Evolutionary conservation across 2,888 invertebrate species (phyloP).

Genomic region (Quadriops clusia): DNA sequence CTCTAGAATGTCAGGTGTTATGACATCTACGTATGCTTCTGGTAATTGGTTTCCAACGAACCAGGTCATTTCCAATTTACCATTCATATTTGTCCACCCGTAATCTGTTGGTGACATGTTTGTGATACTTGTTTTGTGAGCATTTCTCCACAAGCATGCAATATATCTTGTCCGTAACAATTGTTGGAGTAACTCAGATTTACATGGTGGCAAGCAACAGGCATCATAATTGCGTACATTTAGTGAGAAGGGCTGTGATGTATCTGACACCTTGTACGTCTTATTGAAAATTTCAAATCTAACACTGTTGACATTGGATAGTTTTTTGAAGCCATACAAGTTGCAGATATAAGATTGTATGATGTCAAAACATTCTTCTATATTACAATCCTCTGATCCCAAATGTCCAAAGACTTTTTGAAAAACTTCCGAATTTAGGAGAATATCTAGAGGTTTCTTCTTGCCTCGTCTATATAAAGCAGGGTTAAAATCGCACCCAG

Average conservation of each 20-base stretch:
- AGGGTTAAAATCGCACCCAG: slow-evolving; percentile 18
- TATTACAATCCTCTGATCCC: slow-evolving; percentile 11
- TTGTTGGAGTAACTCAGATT: slow-evolving; percentile 22
- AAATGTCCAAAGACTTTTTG: slow-evolving; percentile 14
- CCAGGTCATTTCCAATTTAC: slow-evolving; percentile 13
- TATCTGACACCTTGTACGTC: slow-evolving; percentile 23
- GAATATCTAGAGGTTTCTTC: slow-evolving; percentile 12
- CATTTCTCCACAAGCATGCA: slow-evolving; percentile 22
- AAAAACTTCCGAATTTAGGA: slow-evolving; percentile 11
- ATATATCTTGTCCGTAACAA: slow-evolving; percentile 23
- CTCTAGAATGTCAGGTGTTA: slow-evolving; percentile 9
- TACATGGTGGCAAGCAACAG: slow-evolving; percentile 21
- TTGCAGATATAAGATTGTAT: slow-evolving; percentile 17
- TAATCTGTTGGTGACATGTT: slow-evolving; percentile 17
- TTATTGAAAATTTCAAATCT: slow-evolving; percentile 18
- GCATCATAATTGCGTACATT: slow-evolving; percentile 23
- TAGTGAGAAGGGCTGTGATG: slow-evolving; percentile 19
- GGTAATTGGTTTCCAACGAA: slow-evolving; percentile 13
- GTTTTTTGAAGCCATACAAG: slow-evolving; percentile 19
- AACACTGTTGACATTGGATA: slow-evolving; percentile 17
- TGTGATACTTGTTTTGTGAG: slow-evolving; percentile 11
- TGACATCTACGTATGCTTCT: slow-evolving; percentile 15
- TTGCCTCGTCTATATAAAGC: slow-evolving; percentile 16
- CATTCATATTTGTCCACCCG: slow-evolving; percentile 14
- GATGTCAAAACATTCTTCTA: slow-evolving; percentile 13